A percentile compares a stretch with the other conserved stretches of the same genome.
These are phyloP conservation scores for Spheniscus humboldti DNA, from an alignment of 2,797 vertebrate genomes.

Conservation along the genomic window DNA sequence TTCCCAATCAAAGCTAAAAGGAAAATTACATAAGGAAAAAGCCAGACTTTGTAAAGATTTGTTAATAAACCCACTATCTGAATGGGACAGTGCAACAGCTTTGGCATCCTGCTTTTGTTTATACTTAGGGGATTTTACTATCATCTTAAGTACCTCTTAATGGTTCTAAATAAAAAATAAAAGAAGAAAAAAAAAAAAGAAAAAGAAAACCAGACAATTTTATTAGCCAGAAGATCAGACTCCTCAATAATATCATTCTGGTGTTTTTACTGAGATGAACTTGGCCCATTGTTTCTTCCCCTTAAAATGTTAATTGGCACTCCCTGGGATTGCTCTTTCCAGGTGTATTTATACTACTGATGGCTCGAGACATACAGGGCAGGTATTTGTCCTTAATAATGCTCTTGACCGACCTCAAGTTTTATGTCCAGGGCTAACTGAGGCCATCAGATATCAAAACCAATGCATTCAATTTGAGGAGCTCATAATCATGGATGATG, in stretches of 20 bases:
- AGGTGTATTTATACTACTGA: background rate
- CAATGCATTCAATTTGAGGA: background rate
- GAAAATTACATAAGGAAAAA: background rate
- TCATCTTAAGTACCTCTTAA: background rate
- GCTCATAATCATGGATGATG: background rate
- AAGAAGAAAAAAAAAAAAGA: rapidly evolving
- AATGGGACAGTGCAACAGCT: background rate
- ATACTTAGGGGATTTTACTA: background rate
- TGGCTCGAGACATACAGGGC: background rate
- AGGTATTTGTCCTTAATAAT: background rate
- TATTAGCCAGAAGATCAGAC: background rate
- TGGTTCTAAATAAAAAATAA: background rate
- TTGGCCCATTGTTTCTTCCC: background rate
- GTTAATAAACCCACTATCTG: background rate
- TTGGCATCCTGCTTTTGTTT: background rate
- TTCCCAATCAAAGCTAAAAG: background rate
- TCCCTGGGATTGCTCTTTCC: background rate
- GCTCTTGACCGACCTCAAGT: background rate
- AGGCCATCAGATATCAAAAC: background rate
- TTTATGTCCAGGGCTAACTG: background rate
- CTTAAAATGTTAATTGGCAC: background rate
- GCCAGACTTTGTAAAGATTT: background rate
- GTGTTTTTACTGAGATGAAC: background rate
- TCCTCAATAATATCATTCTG: background rate
- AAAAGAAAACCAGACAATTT: background rate